These are phyloP conservation scores for Drosophila murphyi DNA, from an alignment of 1,140 invertebrate species.

Conservation along the genomic window DNA sequence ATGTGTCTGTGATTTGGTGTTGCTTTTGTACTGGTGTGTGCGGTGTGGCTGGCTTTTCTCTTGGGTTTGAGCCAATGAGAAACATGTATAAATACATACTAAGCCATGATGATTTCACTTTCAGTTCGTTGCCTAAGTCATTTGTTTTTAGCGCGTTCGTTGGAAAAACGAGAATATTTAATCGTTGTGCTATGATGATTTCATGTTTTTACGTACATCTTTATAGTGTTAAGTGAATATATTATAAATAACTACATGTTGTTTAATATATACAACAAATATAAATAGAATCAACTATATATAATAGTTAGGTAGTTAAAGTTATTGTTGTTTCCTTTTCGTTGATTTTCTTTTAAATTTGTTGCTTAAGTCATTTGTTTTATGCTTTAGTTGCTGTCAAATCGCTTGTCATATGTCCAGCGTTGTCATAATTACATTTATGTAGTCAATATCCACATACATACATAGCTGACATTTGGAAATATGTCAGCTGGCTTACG, in stretches of 20 bases:
- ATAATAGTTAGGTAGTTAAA: background rate
- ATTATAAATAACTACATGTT: background rate
- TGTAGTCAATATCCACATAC: constrained; percentile 63
- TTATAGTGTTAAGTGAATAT: background rate
- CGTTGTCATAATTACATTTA: constrained; percentile 79
- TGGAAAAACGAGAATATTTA: no score
- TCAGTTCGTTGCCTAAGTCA: constrained; percentile 48
- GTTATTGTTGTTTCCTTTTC: no score
- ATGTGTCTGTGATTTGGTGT: constrained; percentile 17
- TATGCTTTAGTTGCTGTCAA: constrained; percentile 25
- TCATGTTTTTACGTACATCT: no score
- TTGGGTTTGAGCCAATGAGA: constrained; percentile 34
- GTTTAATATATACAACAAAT: background rate
- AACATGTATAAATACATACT: constrained; percentile 12
- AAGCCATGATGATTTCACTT: constrained; percentile 41
- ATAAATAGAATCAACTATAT: no score
- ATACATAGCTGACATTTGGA: constrained; percentile 64
- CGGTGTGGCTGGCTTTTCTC: constrained; percentile 18
- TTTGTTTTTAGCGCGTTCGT: constrained; percentile 13
- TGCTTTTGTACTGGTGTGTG: constrained; percentile 21
- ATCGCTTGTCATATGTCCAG: constrained; percentile 61
- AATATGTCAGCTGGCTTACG: constrained; percentile 68
- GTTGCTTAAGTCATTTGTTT: constrained; percentile 26
- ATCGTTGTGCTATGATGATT: no score
- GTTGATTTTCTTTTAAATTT: background rate